Evolutionary conservation across 2,113 vertebrate genomes (phyloP).

Genomic region (Neolamprologus falcicula): DNA sequence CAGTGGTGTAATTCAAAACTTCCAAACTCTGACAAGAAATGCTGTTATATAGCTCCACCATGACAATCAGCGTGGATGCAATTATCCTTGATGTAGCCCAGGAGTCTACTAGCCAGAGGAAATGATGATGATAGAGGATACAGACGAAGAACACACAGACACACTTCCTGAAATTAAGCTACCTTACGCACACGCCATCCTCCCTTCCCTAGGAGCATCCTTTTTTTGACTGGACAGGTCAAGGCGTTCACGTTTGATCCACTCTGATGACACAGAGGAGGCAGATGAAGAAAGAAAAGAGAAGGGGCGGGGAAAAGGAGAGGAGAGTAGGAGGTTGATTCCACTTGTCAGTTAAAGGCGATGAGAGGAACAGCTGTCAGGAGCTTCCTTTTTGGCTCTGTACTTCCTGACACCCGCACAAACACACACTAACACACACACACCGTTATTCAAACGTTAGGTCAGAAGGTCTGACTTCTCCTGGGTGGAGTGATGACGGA

Average conservation of each 20-base stretch:
- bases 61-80: slow-evolving; percentile 33
- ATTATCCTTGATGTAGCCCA: slow-evolving; percentile 31
- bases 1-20: slow-evolving; percentile 30
- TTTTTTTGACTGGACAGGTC: slow-evolving; percentile 6
- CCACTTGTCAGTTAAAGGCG: slow-evolving; percentile 1
- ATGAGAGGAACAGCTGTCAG: slow-evolving; percentile 64
- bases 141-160: background rate
- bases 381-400: slow-evolving; percentile 47
- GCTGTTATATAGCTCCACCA: slow-evolving; percentile 12
- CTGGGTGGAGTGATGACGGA: background rate
- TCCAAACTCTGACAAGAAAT: slow-evolving; percentile 24
- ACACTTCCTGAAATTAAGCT: background rate
- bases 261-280: background rate
- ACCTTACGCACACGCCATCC: background rate
- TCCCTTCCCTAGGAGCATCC: background rate
- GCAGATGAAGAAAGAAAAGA: background rate
- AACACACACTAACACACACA: background rate
- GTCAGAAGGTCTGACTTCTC: background rate
- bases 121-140: background rate
- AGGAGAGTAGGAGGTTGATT: background rate
- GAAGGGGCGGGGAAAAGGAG: background rate
- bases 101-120: background rate
- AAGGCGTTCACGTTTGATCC: background rate
- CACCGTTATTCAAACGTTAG: slow-evolving; percentile 1
- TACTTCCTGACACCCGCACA: background rate